Evolutionary conservation across 1,140 invertebrate genomes (phyloP), one percentile per base, ranked within the genome.

Genomic region (Frieseomelitta varia): DNA sequence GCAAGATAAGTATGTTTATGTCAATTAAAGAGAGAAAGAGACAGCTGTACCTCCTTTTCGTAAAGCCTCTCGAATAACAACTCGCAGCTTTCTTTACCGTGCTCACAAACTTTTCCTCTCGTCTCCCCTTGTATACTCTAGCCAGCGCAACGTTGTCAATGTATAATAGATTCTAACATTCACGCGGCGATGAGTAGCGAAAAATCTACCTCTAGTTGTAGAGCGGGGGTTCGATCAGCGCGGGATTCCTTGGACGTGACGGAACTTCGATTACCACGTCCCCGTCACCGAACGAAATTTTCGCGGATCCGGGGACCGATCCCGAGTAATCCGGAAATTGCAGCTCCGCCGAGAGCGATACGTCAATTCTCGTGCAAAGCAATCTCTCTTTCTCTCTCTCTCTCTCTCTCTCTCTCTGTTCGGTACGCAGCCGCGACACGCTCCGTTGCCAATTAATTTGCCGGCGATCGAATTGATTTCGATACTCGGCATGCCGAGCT

Each of bases 381-480:
- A 86, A 78, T 83, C 74, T 65, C 81, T 39, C 39, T 39, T n/a
- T n/a, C n/a, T n/a, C n/a, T n/a, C n/a, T n/a, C n/a, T n/a, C n/a
- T n/a, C n/a, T n/a, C 39, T 39, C 39, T 39, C 34, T 39, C 39
- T 47, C 39, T 47, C 39, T 71, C 56, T 47, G 24, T 11, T 19
- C 12, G 84, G 21, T 61, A 81, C 79, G 74, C 80, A 83, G 67
- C 65, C 65, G 68, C 58, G 80, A 83, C 80, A 78, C 81, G 85
- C 56, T 84, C 74, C 67, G 68, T 86, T 83, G 85, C 80, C 81
- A 86, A 86, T 86, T 86, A 86, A 86, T 86, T 82, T 85, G 68
- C 79, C 81, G 53, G 15, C 73, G 81, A 83, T 78, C 73, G 56
- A 83, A 86, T 83, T 86, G 85, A 86, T 86, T 86, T 86, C 81